Evolutionary conservation across 2,797 vertebrate species (phyloP), one percentile per base, ranked within the genome.

Genomic region (Schizopygopsis pylzovi): DNA sequence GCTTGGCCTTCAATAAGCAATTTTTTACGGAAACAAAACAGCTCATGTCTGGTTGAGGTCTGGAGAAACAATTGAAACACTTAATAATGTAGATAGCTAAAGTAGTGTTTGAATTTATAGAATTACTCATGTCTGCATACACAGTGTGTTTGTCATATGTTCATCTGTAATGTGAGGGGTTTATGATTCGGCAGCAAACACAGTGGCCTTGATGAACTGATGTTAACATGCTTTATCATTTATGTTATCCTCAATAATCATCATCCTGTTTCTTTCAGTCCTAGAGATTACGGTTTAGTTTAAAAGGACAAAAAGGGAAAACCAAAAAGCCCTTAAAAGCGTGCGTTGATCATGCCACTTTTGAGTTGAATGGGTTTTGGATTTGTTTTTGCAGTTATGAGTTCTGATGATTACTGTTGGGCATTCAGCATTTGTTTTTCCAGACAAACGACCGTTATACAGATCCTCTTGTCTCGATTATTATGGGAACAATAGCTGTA

Each of bases 401-500:
- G 85, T 83, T 81, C 84, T 86, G 84, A 88, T 49, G 83, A 89
- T 90, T 87, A 90, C 86, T 90, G 89, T 94, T 95, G 96, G 96
- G 96, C 97, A 97, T 98, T 98, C 92, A 94, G 92, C 92, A 93
- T 93, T 95, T 95, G 91, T 92, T 91, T 95, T 90, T 82, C 89
- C 89, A 91, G 91, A 91, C 90, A 87, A 88, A 87, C 63, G 76
- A 90, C 83, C 79, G 39, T 83, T 91, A 85, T 92, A 90, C 89
- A 91, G 91, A 90, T 92, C 91, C 81, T 89, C 93, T 93, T 90
- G 92, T 87, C 91, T 92, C 90, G 90, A 87, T 92, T 91, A 92
- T 90, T 94, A 94, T 92, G 95, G 95, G 96, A 97, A 96, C 95
- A 96, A 95, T 96, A 94, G 93, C 95, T 96, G 95, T 94, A 96